Conservation (phyloP, 2,888 invertebrate genomes). For the Megastigmus dorsalis region DNA sequence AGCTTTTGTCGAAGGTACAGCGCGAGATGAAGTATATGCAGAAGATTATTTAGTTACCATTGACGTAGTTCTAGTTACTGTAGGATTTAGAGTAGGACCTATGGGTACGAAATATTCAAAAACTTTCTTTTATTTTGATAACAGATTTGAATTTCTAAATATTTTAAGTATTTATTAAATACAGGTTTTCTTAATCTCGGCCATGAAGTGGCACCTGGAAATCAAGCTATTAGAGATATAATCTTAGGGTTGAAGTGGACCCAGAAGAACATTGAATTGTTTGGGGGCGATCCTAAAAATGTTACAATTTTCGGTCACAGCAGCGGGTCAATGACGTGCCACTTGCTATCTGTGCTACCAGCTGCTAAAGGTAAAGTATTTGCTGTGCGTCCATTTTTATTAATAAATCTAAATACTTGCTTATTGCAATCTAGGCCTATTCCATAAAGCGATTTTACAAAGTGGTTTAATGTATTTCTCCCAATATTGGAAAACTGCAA, state of each 20-base stretch:
- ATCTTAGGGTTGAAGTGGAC: constrained; percentile 64
- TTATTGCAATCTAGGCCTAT: constrained; percentile 43
- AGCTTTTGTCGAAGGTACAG: too few relatives aligned
- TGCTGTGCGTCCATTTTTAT: too few relatives aligned
- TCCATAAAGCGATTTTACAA: constrained; percentile 57
- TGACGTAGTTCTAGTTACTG: too few relatives aligned
- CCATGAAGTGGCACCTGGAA: constrained; percentile 61
- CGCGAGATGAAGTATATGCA: too few relatives aligned
- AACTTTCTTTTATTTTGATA: too few relatives aligned
- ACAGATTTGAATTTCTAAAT: too few relatives aligned
- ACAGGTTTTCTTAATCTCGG: constrained; percentile 65
- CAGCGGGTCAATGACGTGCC: constrained; percentile 57
- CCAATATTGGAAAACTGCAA: background rate
- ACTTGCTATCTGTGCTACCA: constrained; percentile 60
- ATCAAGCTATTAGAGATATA: constrained; percentile 65
- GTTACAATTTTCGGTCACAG: constrained; percentile 65
- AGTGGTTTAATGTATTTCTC: constrained; percentile 26
- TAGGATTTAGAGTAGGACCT: too few relatives aligned
- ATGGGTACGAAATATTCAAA: too few relatives aligned
- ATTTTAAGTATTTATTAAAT: too few relatives aligned
- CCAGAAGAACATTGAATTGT: constrained; percentile 61
- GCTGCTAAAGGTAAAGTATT: constrained; percentile 63
- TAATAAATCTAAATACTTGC: background rate
- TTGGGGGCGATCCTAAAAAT: constrained; percentile 65
- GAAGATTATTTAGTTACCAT: too few relatives aligned